Evolutionary conservation across 2,113 vertebrate genomes (phyloP).

Genomic region (Percina caprodes): DNA sequence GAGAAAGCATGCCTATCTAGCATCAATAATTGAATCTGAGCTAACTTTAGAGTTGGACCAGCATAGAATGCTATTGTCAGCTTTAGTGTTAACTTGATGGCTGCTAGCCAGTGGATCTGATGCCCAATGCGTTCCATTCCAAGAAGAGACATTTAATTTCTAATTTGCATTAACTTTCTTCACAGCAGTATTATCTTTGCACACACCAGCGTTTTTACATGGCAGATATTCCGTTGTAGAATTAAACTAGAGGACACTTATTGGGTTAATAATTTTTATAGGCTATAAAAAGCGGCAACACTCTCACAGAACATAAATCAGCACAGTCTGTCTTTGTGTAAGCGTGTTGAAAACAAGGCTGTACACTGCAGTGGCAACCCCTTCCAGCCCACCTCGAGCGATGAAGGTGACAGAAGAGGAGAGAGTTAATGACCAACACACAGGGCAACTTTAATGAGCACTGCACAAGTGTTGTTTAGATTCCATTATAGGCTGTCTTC

Average conservation of each 20-base stretch:
- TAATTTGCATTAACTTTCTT: not conserved
- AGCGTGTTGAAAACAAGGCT: conserved; percentile 21
- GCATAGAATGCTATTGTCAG: conserved; percentile 46
- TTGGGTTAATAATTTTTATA: conserved; percentile 51
- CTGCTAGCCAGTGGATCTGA: conserved; percentile 8
- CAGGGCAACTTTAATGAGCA: conserved; percentile 63
- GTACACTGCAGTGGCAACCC: not conserved
- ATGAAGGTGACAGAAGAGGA: conserved; percentile 53
- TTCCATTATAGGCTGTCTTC: conserved; percentile 47
- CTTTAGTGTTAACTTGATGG: conserved; percentile 34
- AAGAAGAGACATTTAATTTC: not conserved
- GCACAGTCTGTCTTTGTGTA: conserved; percentile 15
- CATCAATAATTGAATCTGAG: conserved; percentile 52
- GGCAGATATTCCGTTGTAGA: conserved; percentile 6
- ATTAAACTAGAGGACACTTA: conserved; percentile 42
- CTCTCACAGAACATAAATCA: conserved; percentile 46
- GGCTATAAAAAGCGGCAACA: conserved; percentile 31
- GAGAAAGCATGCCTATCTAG: conserved; percentile 27
- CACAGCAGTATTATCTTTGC: not conserved
- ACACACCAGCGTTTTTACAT: not conserved
- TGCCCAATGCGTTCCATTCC: not conserved
- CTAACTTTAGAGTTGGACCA: conserved; percentile 43
- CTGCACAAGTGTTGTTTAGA: conserved; percentile 59
- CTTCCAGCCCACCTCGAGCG: conserved; percentile 28
- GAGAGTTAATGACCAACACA: conserved; percentile 56